phyloP scores from a whole-genome alignment of 1,140 invertebrate genomes.

The Drosophila ananassae region DNA sequence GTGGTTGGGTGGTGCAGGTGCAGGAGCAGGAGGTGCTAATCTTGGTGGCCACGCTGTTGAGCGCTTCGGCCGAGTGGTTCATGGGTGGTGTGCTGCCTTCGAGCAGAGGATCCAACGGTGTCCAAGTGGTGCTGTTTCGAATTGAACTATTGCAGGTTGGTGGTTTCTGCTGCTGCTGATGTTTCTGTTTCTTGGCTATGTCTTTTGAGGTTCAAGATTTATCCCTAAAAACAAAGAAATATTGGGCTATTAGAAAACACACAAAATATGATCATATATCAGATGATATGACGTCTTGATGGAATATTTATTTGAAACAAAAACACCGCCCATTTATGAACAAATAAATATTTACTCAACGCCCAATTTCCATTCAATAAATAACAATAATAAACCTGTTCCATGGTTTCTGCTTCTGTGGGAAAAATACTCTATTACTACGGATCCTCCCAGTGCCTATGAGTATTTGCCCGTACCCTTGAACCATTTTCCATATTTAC shows the following conservation, averaged over 20 bases:
- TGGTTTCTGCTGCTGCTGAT: background rate
- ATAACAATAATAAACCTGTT: slow-evolving; percentile 25
- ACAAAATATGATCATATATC: slow-evolving; percentile 1
- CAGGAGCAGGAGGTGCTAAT: slow-evolving; percentile 38
- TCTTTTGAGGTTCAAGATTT: slow-evolving; percentile 63
- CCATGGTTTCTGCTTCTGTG: slow-evolving; percentile 1
- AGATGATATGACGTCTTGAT: slow-evolving; percentile 43
- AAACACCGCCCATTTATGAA: slow-evolving; percentile 23
- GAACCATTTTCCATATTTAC: slow-evolving; percentile 37
- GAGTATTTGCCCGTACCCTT: slow-evolving; percentile 11
- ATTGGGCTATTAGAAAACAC: slow-evolving; percentile 3
- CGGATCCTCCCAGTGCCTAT: background rate
- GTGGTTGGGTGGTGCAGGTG: slow-evolving; percentile 33
- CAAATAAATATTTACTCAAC: slow-evolving; percentile 62
- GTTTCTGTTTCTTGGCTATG: slow-evolving; percentile 26
- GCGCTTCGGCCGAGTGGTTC: slow-evolving; percentile 76
- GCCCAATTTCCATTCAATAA: slow-evolving; percentile 14
- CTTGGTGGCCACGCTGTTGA: slow-evolving; percentile 72
- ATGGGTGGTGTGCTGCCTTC: slow-evolving; percentile 65
- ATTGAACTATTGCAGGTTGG: slow-evolving; percentile 13
- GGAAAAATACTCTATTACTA: slow-evolving; percentile 16
- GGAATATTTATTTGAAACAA: slow-evolving; percentile 34
- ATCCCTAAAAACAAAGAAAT: slow-evolving; percentile 44
- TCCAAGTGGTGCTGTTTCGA: slow-evolving; percentile 14
- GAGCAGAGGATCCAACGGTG: slow-evolving; percentile 50